Evolutionary conservation across 2,888 invertebrate genomes (phyloP).

Genomic region (Scrobipalpa costella): DNA sequence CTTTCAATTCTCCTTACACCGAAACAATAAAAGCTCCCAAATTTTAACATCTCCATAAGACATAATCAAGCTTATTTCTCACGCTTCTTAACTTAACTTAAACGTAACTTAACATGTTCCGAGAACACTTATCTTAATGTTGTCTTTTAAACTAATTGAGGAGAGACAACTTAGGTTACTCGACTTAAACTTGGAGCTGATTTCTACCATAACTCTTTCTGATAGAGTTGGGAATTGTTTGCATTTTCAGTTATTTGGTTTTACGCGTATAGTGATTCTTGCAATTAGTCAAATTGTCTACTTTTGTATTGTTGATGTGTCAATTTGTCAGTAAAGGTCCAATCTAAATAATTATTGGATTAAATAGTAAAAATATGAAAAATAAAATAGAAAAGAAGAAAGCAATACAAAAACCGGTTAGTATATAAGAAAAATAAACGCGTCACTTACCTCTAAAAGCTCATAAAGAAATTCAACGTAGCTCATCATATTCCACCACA

Average conservation of each 20-base stretch:
- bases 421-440: background rate
- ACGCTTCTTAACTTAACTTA: conserved; percentile 33
- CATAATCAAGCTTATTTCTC: conserved; percentile 32
- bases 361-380: background rate
- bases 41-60: conserved; percentile 14
- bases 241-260: background rate
- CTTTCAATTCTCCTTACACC: background rate
- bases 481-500: conserved; percentile 52
- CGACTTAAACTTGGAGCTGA: background rate
- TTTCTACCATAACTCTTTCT: background rate
- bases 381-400: background rate
- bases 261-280: conserved; percentile 9
- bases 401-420: background rate
- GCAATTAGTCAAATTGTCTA: conserved; percentile 18
- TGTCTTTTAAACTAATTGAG: conserved; percentile 41
- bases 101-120: conserved; percentile 32
- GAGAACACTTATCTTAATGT: conserved; percentile 41
- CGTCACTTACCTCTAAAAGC: conserved; percentile 61
- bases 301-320: conserved; percentile 15
- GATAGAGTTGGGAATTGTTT: background rate
- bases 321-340: conserved; percentile 5
- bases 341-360: background rate
- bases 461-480: conserved; percentile 72
- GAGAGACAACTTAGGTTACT: conserved; percentile 19
- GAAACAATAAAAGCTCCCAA: conserved; percentile 8